Percentiles rank a stretch among this genome's conserved stretches.
phyloP scores from a whole-genome alignment of 2,888 invertebrate species.

The Prenolepis imparis region DNA sequence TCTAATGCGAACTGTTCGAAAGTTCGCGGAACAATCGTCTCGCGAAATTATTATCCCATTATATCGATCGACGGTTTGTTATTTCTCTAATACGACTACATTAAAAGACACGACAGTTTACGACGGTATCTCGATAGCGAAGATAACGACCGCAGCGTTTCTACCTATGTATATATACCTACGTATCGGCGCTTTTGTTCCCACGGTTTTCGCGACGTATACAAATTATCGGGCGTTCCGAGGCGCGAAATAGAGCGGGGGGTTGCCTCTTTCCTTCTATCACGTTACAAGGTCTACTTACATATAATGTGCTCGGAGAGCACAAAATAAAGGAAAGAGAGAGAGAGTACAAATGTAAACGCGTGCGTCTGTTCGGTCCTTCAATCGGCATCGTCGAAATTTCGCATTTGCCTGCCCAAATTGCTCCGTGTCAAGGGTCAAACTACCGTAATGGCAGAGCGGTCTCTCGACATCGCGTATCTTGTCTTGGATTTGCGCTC shows the following conservation, averaged over 20 bases:
- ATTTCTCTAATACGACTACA: constrained; percentile 8
- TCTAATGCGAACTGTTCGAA: background rate
- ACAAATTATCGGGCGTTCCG: constrained; percentile 69
- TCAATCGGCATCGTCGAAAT: constrained; percentile 49
- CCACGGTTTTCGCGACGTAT: constrained; percentile 67
- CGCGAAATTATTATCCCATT: constrained; percentile 34
- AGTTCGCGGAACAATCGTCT: background rate
- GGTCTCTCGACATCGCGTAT: constrained; percentile 2
- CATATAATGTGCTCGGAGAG: constrained; percentile 1
- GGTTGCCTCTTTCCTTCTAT: constrained; percentile 24
- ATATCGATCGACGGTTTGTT: constrained; percentile 30
- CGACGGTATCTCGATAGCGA: constrained; percentile 50
- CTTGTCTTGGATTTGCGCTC: constrained; percentile 15
- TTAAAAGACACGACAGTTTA: constrained; percentile 44
- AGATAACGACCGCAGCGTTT: constrained; percentile 57
- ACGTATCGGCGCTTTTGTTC: constrained; percentile 58
- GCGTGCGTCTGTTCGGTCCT: constrained; percentile 18
- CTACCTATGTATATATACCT: background rate
- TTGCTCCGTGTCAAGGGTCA: constrained; percentile 47
- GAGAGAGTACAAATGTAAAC: constrained; percentile 48
- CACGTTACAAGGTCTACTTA: constrained; percentile 6
- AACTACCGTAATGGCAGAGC: constrained; percentile 54
- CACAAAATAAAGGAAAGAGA: constrained; percentile 31
- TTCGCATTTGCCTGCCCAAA: constrained; percentile 40
- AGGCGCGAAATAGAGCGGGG: constrained; percentile 58